Percentiles rank a stretch among this genome's conserved stretches.
Evolutionary conservation across 2,888 invertebrate genomes (phyloP).

Genomic region (Ochropacha duplaris): DNA sequence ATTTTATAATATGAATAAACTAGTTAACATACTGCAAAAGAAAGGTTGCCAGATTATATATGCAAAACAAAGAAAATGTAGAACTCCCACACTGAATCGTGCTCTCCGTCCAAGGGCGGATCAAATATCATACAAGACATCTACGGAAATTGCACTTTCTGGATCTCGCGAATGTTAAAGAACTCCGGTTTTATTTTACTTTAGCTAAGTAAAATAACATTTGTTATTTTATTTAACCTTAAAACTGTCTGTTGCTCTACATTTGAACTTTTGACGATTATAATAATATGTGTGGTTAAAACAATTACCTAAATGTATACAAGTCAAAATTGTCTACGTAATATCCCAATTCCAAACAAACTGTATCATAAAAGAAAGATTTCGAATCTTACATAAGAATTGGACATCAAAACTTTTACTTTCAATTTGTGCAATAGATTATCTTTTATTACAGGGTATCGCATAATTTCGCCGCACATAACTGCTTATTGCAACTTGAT

Average conservation of each 20-base stretch:
- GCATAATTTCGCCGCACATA: constrained; percentile 40
- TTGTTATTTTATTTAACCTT: not conserved
- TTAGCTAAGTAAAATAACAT: not conserved
- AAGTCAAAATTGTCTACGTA: not conserved
- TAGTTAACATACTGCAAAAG: not conserved
- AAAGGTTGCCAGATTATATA: not conserved
- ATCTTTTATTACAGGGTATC: constrained; percentile 38
- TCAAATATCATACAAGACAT: constrained; percentile 42
- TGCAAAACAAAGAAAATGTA: not conserved
- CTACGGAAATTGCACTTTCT: constrained; percentile 30
- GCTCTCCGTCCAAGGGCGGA: constrained; percentile 17
- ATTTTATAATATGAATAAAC: too few species aligned
- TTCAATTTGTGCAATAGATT: constrained; percentile 44
- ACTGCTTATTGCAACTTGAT: constrained; percentile 42
- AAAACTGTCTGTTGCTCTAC: not conserved
- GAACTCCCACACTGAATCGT: constrained; percentile 19
- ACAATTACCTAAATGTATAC: not conserved
- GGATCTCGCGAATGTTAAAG: constrained; percentile 9
- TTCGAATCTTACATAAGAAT: constrained; percentile 22
- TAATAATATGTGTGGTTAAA: too few species aligned
- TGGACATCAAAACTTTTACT: constrained; percentile 44
- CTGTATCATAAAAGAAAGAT: not conserved
- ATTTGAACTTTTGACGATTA: not conserved
- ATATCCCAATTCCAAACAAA: not conserved
- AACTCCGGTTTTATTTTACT: not conserved